A percentile compares a stretch with the other conserved stretches of the same genome.
These are phyloP conservation scores for Tenthredo amoena DNA, from an alignment of 2,888 invertebrate genomes.

Conservation along the genomic window DNA sequence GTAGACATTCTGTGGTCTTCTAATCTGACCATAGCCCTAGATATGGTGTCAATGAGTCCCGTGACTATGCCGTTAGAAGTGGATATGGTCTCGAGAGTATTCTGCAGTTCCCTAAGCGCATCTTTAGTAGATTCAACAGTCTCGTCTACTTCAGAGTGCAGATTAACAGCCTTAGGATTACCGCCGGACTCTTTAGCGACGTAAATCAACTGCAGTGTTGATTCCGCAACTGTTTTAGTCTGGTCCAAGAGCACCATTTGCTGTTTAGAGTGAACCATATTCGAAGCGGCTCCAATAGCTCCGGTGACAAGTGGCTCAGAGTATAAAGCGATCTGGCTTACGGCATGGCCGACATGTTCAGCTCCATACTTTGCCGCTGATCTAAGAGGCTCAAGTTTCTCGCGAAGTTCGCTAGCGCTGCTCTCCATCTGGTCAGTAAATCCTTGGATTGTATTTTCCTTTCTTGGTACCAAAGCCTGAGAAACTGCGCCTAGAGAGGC, in stretches of 20 bases:
- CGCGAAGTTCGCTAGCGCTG: conserved; percentile 89
- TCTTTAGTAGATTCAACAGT: conserved; percentile 88
- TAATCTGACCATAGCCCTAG: conserved; percentile 91
- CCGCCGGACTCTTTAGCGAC: conserved; percentile 94
- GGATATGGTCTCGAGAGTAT: conserved; percentile 89
- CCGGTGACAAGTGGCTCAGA: conserved; percentile 92
- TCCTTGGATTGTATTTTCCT: conserved; percentile 86
- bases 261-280: conserved; percentile 91
- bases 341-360: conserved; percentile 94
- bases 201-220: conserved; percentile 91
- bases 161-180: conserved; percentile 91
- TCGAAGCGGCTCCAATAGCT: conserved; percentile 93
- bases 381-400: conserved; percentile 91
- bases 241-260: conserved; percentile 94
- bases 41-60: conserved; percentile 93
- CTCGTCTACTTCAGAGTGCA: conserved; percentile 92
- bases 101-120: conserved; percentile 89
- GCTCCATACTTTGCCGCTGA: conserved; percentile 94
- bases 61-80: conserved; percentile 95
- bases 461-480: conserved; percentile 85
- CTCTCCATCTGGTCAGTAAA: conserved; percentile 90
- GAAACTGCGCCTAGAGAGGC: conserved; percentile 94
- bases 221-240: conserved; percentile 96
- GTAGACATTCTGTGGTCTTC: conserved; percentile 88
- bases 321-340: conserved; percentile 88